Conservation (phyloP, 64 coral and sea anemone genomes). For the Montipora efflorescens region DNA sequence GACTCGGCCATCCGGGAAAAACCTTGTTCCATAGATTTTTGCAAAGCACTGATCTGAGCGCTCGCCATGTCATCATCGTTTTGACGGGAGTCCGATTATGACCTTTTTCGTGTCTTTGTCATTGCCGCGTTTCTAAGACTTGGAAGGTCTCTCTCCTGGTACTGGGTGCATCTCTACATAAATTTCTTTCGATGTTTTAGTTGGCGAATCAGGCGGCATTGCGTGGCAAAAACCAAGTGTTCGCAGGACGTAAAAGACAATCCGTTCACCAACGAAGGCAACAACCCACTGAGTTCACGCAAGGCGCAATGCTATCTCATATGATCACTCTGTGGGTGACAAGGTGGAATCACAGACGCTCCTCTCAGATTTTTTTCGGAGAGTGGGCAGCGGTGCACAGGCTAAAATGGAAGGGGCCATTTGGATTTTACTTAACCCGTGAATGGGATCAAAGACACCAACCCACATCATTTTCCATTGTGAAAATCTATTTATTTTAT, state of each 20-base stretch:
- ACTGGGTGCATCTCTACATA: no score
- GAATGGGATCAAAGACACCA: no score
- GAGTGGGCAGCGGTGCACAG: no score
- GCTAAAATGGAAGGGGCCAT: no score
- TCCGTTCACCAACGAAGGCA: neutral
- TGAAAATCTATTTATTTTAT: no score
- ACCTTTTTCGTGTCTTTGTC: neutral
- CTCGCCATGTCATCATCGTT: neutral
- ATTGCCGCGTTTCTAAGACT: neutral
- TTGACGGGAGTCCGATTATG: neutral
- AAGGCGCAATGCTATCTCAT: neutral
- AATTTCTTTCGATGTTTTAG: no score
- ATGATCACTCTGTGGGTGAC: slow-evolving; percentile 1
- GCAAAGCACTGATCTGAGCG: neutral
- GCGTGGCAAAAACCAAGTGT: neutral
- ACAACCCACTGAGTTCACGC: neutral
- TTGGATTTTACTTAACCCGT: no score
- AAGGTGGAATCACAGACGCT: neutral
- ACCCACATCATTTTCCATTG: no score
- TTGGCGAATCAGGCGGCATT: neutral
- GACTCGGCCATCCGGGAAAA: neutral
- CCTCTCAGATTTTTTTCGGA: no score
- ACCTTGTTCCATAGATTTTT: neutral
- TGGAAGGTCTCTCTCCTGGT: neutral
- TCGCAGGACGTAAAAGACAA: no score